Percentiles rank a stretch among this genome's conserved stretches.
phyloP scores from a whole-genome alignment of 2,113 vertebrate species.

The Piprites chloris region DNA sequence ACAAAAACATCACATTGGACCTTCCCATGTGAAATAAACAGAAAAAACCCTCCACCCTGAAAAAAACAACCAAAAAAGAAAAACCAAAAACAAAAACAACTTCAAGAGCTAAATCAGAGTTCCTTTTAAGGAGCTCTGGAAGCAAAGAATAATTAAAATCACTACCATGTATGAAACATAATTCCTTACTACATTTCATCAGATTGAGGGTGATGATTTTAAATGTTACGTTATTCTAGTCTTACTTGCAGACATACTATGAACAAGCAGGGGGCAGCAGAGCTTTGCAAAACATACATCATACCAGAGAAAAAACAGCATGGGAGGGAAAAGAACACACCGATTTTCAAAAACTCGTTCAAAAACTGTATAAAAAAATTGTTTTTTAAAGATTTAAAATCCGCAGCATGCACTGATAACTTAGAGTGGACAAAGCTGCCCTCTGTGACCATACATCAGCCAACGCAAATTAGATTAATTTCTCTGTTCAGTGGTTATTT shows the following conservation, averaged over 20 bases:
- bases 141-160: background rate
- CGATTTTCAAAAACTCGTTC: background rate
- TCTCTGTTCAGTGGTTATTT: background rate
- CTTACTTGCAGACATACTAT: background rate
- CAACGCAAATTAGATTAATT: background rate
- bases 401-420: background rate
- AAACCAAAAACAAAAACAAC: background rate
- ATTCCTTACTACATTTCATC: background rate
- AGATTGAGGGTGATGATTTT: background rate
- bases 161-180: background rate
- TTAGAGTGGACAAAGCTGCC: background rate
- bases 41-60: background rate
- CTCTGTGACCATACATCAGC: background rate
- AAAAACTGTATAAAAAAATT: background rate
- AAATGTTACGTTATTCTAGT: background rate
- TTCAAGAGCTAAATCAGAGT: background rate
- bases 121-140: background rate
- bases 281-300: background rate
- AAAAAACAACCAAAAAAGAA: background rate
- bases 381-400: background rate
- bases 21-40: background rate
- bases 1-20: background rate
- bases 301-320: background rate
- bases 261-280: conserved; percentile 68
- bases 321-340: background rate